Evolutionary conservation across 2,797 vertebrate species (phyloP), one percentile per base, ranked within the genome.

Genomic region (Hipposideros larvatus): DNA sequence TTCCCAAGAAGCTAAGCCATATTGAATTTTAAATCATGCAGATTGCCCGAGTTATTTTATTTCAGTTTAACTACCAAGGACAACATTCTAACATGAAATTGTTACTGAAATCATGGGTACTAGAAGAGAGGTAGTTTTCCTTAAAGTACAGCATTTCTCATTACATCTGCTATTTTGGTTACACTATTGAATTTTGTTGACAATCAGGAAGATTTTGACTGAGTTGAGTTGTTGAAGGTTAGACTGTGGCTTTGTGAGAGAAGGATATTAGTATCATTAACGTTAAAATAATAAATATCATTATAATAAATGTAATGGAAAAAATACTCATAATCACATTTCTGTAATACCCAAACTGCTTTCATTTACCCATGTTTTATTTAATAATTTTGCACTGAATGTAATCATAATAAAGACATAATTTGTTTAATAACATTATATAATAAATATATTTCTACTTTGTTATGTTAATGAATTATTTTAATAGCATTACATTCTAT

Each of bases 1-100:
- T 92, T 84, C 86, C 75, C 19, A 82, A 94, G 79, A 96, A 90
- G 71, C 59, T 55, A 78, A 92, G 41, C 46, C 83, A 95, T 91
- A 94, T 7, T 85, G 89, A 97, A 85, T 95, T 97, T 96, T 94
- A 95, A 97, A 92, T 95, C 11, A n/a, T 90, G 41, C 61, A 63
- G 70, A 78, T 91, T 90, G 91, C 68, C 61, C 57, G n/a, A 77
- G 71, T 61, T 95, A 90, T 80, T 97, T 97, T 94, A 94, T 93
- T 95, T 94, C 34, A 63, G 37, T 80, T 88, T 93, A 96, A 95
- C 46, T 93, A 70, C 75, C 28, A 34, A 80, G 34, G 43, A 85
- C 31, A 68, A 13, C 46, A 83, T 74, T 55, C n/a, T 90, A 91
- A 96, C 55, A 75, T 83, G 65, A 77, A 75, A 95, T 90, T 95